phyloP scores from a whole-genome alignment of 2,888 invertebrate species.

The Hyposoter dolosus region DNA sequence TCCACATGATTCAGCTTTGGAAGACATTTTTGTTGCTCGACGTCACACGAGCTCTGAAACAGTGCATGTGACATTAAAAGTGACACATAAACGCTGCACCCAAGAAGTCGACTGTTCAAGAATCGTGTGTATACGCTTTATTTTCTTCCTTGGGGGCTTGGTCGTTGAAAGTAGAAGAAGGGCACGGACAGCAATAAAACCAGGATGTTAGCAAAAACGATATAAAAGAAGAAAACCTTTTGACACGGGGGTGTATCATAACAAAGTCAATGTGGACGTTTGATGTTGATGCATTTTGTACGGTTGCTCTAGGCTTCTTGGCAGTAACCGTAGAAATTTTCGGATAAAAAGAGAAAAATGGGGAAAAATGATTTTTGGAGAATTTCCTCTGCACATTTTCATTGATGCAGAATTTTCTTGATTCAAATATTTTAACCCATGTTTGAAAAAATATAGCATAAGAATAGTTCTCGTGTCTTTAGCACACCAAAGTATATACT shows the following conservation, averaged over 20 bases:
- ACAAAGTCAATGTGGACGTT: constrained; percentile 45
- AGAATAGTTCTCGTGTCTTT: background rate
- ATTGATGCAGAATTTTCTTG: background rate
- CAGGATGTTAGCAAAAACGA: background rate
- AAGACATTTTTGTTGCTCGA: background rate
- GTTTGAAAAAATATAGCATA: background rate
- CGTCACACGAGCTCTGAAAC: background rate
- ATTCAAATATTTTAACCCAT: background rate
- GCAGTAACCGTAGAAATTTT: too few species aligned
- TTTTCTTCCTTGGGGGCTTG: background rate
- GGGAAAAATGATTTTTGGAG: background rate
- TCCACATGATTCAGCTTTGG: background rate
- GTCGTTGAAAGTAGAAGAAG: background rate
- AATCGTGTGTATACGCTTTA: background rate
- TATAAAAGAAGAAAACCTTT: background rate
- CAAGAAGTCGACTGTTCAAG: background rate
- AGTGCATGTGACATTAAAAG: background rate
- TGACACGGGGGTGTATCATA: constrained; percentile 6
- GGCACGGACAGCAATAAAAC: background rate
- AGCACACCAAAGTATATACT: background rate
- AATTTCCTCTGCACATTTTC: background rate
- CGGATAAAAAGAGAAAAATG: background rate
- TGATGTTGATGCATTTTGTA: constrained; percentile 51
- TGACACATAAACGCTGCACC: background rate
- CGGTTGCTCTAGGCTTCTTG: background rate